Evolutionary conservation across 2,113 vertebrate genomes (phyloP), one percentile per base, ranked within the genome.

Genomic region (Chloebia gouldiae): DNA sequence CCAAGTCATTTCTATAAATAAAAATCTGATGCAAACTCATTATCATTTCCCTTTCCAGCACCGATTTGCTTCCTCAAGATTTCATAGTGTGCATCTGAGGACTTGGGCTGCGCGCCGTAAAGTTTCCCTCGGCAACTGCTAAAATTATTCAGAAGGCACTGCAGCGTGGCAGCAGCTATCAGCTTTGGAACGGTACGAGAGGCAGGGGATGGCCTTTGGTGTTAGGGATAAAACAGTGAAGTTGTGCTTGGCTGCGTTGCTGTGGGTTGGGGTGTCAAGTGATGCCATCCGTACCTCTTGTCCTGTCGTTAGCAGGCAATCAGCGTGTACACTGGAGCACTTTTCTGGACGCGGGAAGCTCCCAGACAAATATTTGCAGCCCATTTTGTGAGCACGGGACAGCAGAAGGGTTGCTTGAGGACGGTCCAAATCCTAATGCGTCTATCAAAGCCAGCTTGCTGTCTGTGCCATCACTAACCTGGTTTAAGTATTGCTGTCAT

Each of bases 71-170:
- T 78, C 70, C 57, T 83, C 49, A 68, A 70, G 80, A 85, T 91
- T 95, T 95, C 94, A 51, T 37, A 75, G 35, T 1, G 35, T 39
- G 35, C 39, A 16, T 63, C 54, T 47, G 60, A 59, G 72, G 80
- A 59, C 86, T 83, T 42, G 1, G 30, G 15, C 59, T 37, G 51
- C 5, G 10, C 25, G 3, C 51, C 5, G 21, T 28, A n/a, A 94
- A 90, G 44, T 90, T 90, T 69, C 94, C 96, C 76, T 59, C 61
- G 47, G 87, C 63, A 83, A 51, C 75, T 42, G 76, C 86, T 90
- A 50, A 35, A 84, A 56, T 82, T 93, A 61, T 66, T 94, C 50
- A 44, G 33, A 22, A 96, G 89, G 40, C 65, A 27, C 53, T 75
- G 78, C 69, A 84, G 82, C 76, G 11, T 33, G 79, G 80, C 80